These are phyloP conservation scores for Sarcophilus harrisii DNA, from an alignment of 2,797 vertebrate genomes.

Conservation along the genomic window DNA sequence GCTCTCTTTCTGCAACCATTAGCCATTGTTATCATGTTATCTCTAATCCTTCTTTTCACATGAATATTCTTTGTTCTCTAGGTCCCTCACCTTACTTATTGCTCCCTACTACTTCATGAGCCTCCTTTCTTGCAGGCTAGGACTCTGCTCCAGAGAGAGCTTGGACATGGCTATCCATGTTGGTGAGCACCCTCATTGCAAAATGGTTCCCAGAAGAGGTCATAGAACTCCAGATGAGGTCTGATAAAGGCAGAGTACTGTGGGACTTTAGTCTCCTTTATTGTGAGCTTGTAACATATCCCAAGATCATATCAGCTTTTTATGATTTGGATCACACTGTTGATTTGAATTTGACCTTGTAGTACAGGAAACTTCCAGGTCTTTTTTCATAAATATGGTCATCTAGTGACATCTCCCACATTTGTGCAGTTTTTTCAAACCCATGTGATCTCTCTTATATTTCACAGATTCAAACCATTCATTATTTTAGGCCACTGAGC, in stretches of 20 bases:
- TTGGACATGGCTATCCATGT: not conserved
- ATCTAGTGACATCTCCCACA: not conserved
- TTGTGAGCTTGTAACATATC: not conserved
- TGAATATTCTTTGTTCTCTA: not conserved
- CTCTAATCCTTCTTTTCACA: not conserved
- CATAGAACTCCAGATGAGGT: not conserved
- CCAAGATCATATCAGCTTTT: not conserved
- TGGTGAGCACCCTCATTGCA: not conserved
- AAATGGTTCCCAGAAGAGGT: not conserved
- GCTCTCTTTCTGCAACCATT: not conserved
- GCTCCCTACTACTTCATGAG: not conserved
- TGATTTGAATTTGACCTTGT: not conserved
- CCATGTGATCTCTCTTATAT: not conserved
- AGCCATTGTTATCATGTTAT: not conserved
- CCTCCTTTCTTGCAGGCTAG: not conserved
- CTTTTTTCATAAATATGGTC: not conserved
- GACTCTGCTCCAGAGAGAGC: not conserved
- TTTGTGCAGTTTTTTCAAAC: not conserved
- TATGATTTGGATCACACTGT: not conserved
- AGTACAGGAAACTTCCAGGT: not conserved
- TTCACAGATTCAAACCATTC: not conserved
- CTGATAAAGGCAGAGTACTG: not conserved
- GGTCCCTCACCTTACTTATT: not conserved
- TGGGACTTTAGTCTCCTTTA: not conserved
- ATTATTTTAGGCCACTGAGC: not conserved